Percentiles rank a stretch among this genome's conserved stretches.
Conservation (phyloP, 2,797 vertebrate genomes). For the Microcaecilia unicolor region DNA sequence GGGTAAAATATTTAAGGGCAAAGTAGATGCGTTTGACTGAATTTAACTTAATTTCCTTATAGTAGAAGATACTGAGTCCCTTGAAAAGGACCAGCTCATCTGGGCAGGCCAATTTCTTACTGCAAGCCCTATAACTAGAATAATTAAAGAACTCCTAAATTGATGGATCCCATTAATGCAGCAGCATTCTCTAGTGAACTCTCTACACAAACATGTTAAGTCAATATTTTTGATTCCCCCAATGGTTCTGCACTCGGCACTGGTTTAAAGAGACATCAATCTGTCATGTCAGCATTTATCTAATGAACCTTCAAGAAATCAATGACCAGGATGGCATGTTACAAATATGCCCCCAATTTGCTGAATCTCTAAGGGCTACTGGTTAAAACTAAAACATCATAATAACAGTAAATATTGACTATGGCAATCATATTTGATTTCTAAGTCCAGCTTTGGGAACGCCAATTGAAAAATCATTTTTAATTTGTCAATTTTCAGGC, state of each 20-base stretch:
- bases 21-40: conserved; percentile 31
- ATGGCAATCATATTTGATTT: conserved; percentile 1
- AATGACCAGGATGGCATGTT: conserved; percentile 70
- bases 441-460: conserved; percentile 7
- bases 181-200: conserved; percentile 49
- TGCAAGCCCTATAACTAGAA: conserved; percentile 68
- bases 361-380: conserved; percentile 19
- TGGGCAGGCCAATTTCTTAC: conserved; percentile 57
- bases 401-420: conserved; percentile 8
- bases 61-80: neutral
- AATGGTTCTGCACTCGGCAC: conserved; percentile 74
- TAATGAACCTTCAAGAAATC: conserved; percentile 94
- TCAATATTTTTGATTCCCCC: conserved; percentile 93
- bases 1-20: conserved; percentile 39
- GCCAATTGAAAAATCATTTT: neutral
- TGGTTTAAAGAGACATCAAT: conserved; percentile 98
- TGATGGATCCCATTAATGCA: conserved; percentile 69
- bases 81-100: conserved; percentile 22
- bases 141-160: conserved; percentile 64
- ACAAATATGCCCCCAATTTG: conserved; percentile 50
- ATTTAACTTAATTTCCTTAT: conserved; percentile 17
- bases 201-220: conserved; percentile 59
- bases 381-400: conserved; percentile 24
- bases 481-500: too few species aligned
- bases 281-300: conserved; percentile 96